phyloP scores from a whole-genome alignment of 2,888 invertebrate genomes.

The Cecidostiba fungosa region DNA sequence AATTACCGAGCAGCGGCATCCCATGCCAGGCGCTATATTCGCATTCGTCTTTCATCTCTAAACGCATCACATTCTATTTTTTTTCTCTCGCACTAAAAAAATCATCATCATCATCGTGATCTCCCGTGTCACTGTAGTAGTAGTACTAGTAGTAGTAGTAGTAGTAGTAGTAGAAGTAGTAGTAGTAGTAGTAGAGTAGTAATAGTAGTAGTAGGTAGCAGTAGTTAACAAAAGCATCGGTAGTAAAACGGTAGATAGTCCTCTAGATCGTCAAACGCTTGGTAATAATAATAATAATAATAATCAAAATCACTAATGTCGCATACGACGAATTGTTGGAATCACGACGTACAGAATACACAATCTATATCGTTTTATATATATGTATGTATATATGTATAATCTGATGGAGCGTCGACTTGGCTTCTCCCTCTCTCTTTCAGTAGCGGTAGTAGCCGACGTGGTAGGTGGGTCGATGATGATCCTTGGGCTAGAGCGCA shows the following conservation, averaged over 20 bases:
- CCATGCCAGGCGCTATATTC: constrained; percentile 1
- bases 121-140: constrained; percentile 7
- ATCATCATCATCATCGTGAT: constrained; percentile 11
- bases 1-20: constrained; percentile 55
- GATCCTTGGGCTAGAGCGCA: constrained; percentile 78
- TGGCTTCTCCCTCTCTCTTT: constrained; percentile 12
- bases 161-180: constrained; percentile 6
- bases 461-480: constrained; percentile 61
- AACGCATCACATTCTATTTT: constrained; percentile 3
- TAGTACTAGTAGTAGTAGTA: constrained; percentile 8
- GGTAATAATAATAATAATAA: not conserved
- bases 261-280: constrained; percentile 9
- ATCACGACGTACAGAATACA: not conserved
- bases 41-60: not conserved
- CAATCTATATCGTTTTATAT: not conserved
- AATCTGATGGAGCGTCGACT: constrained; percentile 2
- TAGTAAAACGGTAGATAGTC: constrained; percentile 4
- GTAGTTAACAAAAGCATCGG: constrained; percentile 4
- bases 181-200: not conserved
- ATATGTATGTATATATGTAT: not conserved
- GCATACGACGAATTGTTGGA: not conserved
- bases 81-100: not conserved
- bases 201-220: constrained; percentile 9
- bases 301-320: constrained; percentile 10
- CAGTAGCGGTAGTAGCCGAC: constrained; percentile 64